Evolutionary conservation across 2,113 vertebrate genomes (phyloP).

Genomic region (Pomatostomus ruficeps): DNA sequence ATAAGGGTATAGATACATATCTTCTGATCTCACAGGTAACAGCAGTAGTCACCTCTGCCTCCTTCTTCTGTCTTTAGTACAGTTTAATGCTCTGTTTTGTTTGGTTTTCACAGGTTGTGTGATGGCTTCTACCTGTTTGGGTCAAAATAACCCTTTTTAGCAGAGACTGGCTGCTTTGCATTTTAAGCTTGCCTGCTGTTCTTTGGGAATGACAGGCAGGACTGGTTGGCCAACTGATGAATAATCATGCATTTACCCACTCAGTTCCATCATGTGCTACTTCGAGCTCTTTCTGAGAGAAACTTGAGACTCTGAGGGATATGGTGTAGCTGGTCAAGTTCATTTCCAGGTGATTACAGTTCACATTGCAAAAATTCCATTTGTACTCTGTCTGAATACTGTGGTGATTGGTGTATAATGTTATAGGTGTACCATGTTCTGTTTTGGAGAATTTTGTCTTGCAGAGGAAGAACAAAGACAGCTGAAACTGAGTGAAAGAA

Average conservation of each 20-base stretch:
- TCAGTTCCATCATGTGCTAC: not conserved
- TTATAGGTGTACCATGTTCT: not conserved
- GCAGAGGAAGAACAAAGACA: not conserved
- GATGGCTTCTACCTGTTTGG: not conserved
- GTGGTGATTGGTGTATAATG: not conserved
- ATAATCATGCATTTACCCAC: not conserved
- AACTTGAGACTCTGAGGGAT: not conserved
- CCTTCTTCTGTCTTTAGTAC: not conserved
- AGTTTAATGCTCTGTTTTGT: not conserved
- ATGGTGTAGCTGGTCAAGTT: not conserved
- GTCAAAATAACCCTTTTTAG: not conserved
- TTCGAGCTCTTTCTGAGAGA: not conserved
- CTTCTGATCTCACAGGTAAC: not conserved
- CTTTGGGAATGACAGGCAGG: not conserved
- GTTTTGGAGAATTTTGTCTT: not conserved
- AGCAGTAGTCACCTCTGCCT: not conserved
- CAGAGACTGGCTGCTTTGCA: not conserved
- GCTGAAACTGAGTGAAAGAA: not conserved
- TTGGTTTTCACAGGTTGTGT: not conserved
- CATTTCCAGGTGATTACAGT: not conserved
- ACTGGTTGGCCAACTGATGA: not conserved
- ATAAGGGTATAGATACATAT: not conserved
- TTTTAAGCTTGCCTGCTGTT: not conserved
- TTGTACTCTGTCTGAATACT: not conserved
- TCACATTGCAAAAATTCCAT: not conserved